These are phyloP conservation scores for Caradrina kadenii DNA, from an alignment of 2,888 invertebrate species.

Conservation along the genomic window DNA sequence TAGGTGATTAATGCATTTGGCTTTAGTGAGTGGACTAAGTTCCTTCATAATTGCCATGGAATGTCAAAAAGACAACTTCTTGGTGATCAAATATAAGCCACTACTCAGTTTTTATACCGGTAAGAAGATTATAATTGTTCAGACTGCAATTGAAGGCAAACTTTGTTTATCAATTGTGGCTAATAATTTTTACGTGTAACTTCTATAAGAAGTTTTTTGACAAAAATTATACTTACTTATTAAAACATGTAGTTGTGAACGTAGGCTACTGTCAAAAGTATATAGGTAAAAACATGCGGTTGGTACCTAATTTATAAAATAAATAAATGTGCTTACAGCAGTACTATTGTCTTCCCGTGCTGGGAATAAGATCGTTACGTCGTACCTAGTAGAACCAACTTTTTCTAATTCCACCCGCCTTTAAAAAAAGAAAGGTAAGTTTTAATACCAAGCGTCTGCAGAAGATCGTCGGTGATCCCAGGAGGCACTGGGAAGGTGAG, in stretches of 20 bases:
- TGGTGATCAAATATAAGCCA: too few species aligned
- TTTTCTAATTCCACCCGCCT: constrained; percentile 28
- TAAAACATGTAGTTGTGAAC: too few species aligned
- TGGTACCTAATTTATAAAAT: not conserved
- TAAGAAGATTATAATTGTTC: too few species aligned
- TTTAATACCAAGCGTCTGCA: constrained; percentile 56
- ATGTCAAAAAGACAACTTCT: too few species aligned
- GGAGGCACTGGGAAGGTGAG: constrained; percentile 71
- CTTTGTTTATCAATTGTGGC: too few species aligned
- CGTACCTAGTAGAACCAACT: not conserved
- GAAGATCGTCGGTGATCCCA: constrained; percentile 64
- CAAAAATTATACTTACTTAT: too few species aligned
- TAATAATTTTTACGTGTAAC: too few species aligned
- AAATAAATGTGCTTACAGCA: not conserved
- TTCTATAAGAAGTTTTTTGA: too few species aligned
- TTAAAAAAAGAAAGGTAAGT: constrained; percentile 49
- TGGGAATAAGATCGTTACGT: constrained; percentile 5
- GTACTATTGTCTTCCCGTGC: not conserved
- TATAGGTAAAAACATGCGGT: too few species aligned
- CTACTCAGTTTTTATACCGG: too few species aligned
- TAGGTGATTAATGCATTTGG: not conserved
- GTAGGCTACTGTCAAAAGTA: too few species aligned
- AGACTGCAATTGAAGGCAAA: too few species aligned
- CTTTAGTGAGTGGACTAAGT: not conserved
- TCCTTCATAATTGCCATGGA: not conserved